Conservation (phyloP, 53 echinoderm and acorn worm genomes). For the Temnopleurus reevesii region DNA sequence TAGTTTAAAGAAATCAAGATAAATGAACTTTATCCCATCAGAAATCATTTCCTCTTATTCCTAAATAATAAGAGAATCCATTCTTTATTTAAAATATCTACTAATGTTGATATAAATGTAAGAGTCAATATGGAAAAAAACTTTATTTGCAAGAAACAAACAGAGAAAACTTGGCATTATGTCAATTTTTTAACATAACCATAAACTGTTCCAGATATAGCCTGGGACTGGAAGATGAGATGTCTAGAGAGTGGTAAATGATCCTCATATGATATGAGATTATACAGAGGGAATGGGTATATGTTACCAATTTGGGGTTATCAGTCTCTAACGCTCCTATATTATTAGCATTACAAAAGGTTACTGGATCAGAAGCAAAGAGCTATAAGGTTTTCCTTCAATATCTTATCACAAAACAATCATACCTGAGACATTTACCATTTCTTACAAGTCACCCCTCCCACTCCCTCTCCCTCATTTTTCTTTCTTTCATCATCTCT, state of each 20-base stretch:
- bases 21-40: background rate
- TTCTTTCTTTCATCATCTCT: too few species aligned
- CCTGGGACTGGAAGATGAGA: background rate
- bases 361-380: too few species aligned
- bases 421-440: too few species aligned
- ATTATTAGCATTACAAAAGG: too few species aligned
- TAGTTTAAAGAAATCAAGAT: too few species aligned
- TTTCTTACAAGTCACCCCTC: too few species aligned
- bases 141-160: background rate
- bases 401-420: too few species aligned
- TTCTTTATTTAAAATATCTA: background rate
- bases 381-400: too few species aligned
- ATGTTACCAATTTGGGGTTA: background rate
- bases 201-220: background rate
- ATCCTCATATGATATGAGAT: background rate
- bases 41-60: background rate
- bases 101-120: background rate
- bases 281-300: background rate
- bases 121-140: background rate
- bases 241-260: background rate
- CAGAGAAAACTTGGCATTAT: background rate
- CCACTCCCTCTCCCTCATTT: too few species aligned
- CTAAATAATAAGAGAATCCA: background rate
- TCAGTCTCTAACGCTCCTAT: constrained; percentile 1
- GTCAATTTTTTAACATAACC: background rate